Conservation (phyloP, 2,888 invertebrate species). For the Agrenia bidenticulata region DNA sequence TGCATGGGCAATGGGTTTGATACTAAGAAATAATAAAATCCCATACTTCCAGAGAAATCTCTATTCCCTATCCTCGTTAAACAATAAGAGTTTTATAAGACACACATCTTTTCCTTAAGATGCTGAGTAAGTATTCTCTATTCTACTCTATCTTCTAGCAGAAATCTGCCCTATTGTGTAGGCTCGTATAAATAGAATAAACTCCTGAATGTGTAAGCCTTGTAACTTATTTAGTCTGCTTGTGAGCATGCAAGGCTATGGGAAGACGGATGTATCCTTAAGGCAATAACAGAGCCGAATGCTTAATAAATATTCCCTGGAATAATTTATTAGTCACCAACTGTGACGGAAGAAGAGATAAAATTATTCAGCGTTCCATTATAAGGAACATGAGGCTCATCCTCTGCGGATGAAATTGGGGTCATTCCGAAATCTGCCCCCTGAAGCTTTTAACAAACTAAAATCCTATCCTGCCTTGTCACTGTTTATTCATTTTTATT, state of each 20-base stretch:
- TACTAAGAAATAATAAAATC: no score
- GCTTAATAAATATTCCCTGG: conserved; percentile 17
- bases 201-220: no score
- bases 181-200: no score
- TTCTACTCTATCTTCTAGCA: no score
- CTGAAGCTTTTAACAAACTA: conserved; percentile 16
- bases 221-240: no score
- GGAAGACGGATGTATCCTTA: neutral
- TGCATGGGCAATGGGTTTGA: no score
- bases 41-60: no score
- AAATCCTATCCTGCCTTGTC: conserved; percentile 12
- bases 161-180: no score
- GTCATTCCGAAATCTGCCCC: conserved; percentile 30
- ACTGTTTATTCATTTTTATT: conserved; percentile 23
- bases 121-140: no score
- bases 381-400: neutral
- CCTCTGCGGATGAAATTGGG: conserved; percentile 23
- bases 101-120: no score
- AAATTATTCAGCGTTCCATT: conserved; percentile 32
- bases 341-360: conserved; percentile 36
- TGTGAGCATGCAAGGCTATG: neutral
- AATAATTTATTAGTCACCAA: conserved; percentile 48
- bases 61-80: no score
- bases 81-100: no score
- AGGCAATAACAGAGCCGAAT: conserved; percentile 1